A percentile compares a stretch with the other conserved stretches of the same genome.
Evolutionary conservation across 2,888 invertebrate genomes (phyloP).

Genomic region (Dysmachus trigonus): DNA sequence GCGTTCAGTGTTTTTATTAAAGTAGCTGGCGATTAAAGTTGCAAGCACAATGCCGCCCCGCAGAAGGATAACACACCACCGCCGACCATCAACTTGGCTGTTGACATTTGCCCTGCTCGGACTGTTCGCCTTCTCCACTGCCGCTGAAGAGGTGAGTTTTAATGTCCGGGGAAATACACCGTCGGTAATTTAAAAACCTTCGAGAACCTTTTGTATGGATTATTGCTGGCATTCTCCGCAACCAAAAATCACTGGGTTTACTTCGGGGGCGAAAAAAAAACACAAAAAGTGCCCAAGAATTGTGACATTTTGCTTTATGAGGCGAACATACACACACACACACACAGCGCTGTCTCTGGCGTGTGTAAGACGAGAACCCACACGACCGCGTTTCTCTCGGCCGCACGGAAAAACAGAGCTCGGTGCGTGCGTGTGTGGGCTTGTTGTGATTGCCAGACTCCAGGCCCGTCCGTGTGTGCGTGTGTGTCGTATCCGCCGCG

Average conservation of each 20-base stretch:
- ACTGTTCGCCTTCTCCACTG: not conserved
- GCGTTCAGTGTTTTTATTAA: not conserved
- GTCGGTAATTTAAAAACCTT: not conserved
- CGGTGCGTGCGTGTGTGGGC: not conserved
- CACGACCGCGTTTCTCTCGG: not conserved
- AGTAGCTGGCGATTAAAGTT: not conserved
- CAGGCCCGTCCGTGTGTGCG: too few species aligned
- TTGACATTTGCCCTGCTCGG: conserved; percentile 37
- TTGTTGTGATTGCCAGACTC: not conserved
- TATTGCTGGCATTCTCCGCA: not conserved
- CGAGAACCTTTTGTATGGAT: not conserved
- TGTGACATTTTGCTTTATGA: conserved; percentile 15
- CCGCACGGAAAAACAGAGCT: not conserved
- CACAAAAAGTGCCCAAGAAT: not conserved
- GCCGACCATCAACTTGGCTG: conserved; percentile 40
- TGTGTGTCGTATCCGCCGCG: conserved; percentile 11
- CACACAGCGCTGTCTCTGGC: not conserved
- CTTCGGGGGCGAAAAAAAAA: too few species aligned
- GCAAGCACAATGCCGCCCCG: conserved; percentile 25
- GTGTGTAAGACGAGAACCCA: not conserved
- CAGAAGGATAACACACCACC: conserved; percentile 41
- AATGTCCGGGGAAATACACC: not conserved
- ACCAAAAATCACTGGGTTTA: not conserved
- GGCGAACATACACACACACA: not conserved
- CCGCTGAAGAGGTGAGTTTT: conserved; percentile 27